These are phyloP conservation scores for Sipunculus nudus DNA, from an alignment of 2,888 invertebrate species.

Conservation along the genomic window DNA sequence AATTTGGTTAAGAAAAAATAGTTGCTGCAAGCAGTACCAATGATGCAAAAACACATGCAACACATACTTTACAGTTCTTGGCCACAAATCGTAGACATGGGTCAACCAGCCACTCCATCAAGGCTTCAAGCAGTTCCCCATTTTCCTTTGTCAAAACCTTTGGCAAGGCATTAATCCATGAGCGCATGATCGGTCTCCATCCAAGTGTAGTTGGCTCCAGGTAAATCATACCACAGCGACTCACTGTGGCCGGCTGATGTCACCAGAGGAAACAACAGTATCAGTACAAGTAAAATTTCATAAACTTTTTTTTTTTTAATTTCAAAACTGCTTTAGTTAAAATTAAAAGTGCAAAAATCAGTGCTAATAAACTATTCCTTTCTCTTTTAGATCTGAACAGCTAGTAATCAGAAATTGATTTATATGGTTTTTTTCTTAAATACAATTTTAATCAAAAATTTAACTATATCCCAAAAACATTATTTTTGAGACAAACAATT, in stretches of 20 bases:
- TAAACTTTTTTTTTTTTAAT: background rate
- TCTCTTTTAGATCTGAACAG: no score
- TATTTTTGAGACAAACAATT: no score
- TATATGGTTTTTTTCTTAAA: no score
- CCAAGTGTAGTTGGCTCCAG: constrained; percentile 85
- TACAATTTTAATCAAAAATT: no score
- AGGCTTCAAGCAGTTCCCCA: constrained; percentile 70
- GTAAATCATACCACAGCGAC: constrained; percentile 94
- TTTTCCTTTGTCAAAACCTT: constrained; percentile 70
- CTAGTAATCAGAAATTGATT: no score
- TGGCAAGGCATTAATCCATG: constrained; percentile 79
- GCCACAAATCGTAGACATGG: constrained; percentile 78
- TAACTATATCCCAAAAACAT: no score
- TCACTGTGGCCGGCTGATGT: constrained; percentile 81
- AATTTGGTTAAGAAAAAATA: no score
- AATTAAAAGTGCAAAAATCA: background rate
- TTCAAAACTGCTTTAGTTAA: background rate
- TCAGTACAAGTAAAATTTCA: background rate
- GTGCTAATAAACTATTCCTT: no score
- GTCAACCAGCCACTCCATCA: constrained; percentile 79
- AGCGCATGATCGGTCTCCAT: constrained; percentile 81
- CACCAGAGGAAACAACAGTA: background rate
- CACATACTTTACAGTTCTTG: constrained; percentile 73
- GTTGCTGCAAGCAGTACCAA: no score
- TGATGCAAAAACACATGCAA: no score